These are phyloP conservation scores for Pipra filicauda DNA, from an alignment of 2,113 vertebrate genomes.

Conservation along the genomic window DNA sequence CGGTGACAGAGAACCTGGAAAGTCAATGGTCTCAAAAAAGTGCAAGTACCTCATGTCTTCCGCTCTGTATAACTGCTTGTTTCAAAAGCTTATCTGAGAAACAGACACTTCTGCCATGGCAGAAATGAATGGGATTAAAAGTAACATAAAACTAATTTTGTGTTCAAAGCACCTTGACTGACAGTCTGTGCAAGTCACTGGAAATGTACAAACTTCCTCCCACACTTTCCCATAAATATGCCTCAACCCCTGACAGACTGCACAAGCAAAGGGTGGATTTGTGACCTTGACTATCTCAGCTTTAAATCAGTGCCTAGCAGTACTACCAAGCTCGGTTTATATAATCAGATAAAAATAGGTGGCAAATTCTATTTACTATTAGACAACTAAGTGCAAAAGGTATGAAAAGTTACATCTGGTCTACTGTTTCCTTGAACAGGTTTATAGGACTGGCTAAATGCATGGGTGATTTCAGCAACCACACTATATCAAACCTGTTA, in stretches of 20 bases:
- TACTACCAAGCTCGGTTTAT: conserved; percentile 7
- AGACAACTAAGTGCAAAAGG: neutral
- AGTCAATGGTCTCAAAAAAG: neutral
- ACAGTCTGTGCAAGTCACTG: neutral
- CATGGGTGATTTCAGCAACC: neutral
- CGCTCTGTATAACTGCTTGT: neutral
- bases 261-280: conserved; percentile 7
- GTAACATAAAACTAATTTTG: conserved; percentile 23
- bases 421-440: neutral
- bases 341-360: conserved; percentile 35
- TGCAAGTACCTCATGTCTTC: neutral
- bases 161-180: neutral
- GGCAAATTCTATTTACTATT: conserved; percentile 25
- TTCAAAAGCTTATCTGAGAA: conserved; percentile 37
- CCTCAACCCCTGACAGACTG: neutral
- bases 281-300: conserved; percentile 41
- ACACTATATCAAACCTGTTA: neutral
- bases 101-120: neutral
- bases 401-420: conserved; percentile 21
- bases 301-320: conserved; percentile 45
- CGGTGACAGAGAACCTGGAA: neutral
- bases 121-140: conserved; percentile 21
- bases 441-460: neutral
- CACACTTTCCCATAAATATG: conserved; percentile 38
- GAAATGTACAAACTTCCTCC: conserved; percentile 21